A percentile compares a stretch with the other conserved stretches of the same genome.
Conservation (phyloP, 2,113 vertebrate genomes). For the Nannospalax galili region DNA sequence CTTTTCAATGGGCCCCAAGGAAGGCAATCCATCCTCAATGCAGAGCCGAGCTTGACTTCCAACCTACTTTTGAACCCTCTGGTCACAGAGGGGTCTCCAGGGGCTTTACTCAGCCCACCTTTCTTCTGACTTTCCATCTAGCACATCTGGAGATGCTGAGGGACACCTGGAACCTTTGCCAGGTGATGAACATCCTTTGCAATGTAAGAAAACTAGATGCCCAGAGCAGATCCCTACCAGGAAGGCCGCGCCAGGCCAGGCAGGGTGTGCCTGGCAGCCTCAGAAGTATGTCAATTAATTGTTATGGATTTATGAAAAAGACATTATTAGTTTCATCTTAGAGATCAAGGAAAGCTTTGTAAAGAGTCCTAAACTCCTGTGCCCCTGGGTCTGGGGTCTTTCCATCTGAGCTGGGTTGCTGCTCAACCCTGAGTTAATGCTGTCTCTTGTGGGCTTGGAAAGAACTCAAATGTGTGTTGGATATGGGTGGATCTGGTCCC, state of each 20-base stretch:
- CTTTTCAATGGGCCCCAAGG: rapidly evolving
- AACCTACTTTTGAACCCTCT: background rate
- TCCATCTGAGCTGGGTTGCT: background rate
- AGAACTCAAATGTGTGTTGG: background rate
- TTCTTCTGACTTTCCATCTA: background rate
- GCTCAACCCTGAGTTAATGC: background rate
- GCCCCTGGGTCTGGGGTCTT: background rate
- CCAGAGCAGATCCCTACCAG: background rate
- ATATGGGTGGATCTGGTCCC: background rate
- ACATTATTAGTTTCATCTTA: background rate
- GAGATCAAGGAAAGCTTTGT: background rate
- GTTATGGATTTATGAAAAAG: background rate
- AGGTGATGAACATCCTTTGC: background rate
- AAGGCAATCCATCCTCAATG: background rate
- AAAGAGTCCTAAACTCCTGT: background rate
- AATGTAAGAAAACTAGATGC: background rate
- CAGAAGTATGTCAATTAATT: background rate
- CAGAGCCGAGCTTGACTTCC: background rate
- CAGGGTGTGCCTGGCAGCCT: too few relatives aligned
- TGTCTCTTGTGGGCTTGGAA: background rate
- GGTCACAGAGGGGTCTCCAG: background rate
- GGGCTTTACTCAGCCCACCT: too few relatives aligned
- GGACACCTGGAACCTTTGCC: background rate
- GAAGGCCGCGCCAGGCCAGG: background rate
- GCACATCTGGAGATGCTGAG: background rate